Conservation (phyloP, 2,113 vertebrate species). For the Pachycephala philippinensis region DNA sequence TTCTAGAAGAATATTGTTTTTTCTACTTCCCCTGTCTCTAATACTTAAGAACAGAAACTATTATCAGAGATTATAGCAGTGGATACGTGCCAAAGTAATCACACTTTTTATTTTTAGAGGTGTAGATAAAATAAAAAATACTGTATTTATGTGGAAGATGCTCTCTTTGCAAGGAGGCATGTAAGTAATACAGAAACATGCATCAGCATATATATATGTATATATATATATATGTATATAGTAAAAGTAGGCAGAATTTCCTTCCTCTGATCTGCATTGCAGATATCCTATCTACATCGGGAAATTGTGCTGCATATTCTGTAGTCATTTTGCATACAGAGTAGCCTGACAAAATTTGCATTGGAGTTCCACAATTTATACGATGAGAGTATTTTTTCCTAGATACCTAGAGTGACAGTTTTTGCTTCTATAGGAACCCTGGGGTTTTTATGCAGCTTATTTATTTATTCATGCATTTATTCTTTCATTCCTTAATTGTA, state of each 20-base stretch:
- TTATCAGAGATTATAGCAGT: background rate
- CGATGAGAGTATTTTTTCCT: background rate
- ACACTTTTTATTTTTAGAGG: background rate
- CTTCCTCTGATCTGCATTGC: conserved; percentile 40
- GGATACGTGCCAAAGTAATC: background rate
- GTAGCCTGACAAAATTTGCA: background rate
- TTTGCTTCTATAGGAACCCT: background rate
- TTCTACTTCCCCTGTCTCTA: background rate
- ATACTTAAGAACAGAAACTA: background rate
- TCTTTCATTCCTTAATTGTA: background rate
- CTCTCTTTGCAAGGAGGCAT: background rate
- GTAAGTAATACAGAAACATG: background rate
- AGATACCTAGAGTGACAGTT: background rate
- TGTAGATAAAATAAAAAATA: background rate
- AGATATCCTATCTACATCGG: background rate
- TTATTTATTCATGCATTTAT: background rate
- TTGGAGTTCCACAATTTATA: background rate
- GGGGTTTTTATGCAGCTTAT: background rate
- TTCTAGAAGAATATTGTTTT: rapidly evolving
- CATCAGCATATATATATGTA: background rate
- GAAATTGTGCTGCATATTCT: background rate
- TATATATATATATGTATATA: background rate
- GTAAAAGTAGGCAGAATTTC: background rate
- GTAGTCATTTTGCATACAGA: background rate
- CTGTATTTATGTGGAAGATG: background rate